A percentile compares a stretch with the other conserved stretches of the same genome.
Evolutionary conservation across 2,113 vertebrate species (phyloP).

Genomic region (Chamaea fasciata): DNA sequence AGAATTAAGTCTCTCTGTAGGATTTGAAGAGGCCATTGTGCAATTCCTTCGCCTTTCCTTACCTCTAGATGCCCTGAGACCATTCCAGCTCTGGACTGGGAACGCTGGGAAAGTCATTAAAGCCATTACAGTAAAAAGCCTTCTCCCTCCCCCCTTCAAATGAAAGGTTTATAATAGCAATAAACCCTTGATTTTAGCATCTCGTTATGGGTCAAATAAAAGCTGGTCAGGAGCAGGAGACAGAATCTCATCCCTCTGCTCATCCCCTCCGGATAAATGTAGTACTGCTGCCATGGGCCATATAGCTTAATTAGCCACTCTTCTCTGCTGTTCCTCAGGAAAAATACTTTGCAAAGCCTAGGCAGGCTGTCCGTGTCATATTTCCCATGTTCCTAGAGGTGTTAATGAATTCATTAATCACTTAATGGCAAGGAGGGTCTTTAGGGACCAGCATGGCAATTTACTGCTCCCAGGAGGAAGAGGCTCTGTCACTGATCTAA

Average conservation of each 20-base stretch:
- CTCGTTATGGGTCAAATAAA: conserved; percentile 59
- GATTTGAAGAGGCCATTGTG: neutral
- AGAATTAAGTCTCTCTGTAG: neutral
- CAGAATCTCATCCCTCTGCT: conserved; percentile 4
- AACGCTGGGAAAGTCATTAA: conserved; percentile 18
- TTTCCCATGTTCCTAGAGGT: conserved; percentile 63
- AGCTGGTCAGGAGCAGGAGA: conserved; percentile 14
- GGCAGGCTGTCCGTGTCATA: conserved; percentile 60
- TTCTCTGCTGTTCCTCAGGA: conserved; percentile 28
- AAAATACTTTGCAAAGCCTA: conserved; percentile 39
- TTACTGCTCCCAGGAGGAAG: conserved; percentile 64
- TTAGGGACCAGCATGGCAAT: conserved; percentile 53
- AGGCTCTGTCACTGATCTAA: conserved; percentile 41
- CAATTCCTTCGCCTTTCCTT: neutral
- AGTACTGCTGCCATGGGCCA: conserved; percentile 51
- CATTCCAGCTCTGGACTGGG: neutral
- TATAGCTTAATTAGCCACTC: conserved; percentile 72
- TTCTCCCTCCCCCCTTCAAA: neutral
- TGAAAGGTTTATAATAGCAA: conserved; percentile 66
- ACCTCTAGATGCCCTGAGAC: neutral
- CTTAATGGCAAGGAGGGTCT: conserved; percentile 71
- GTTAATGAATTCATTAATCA: conserved; percentile 83
- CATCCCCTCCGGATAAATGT: conserved; percentile 58
- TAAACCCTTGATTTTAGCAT: conserved; percentile 53
- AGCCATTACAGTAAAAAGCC: conserved; percentile 3